Base-by-base conservation (phyloP, 2,888 invertebrate species). In the Orthonevra nobilis region DNA sequence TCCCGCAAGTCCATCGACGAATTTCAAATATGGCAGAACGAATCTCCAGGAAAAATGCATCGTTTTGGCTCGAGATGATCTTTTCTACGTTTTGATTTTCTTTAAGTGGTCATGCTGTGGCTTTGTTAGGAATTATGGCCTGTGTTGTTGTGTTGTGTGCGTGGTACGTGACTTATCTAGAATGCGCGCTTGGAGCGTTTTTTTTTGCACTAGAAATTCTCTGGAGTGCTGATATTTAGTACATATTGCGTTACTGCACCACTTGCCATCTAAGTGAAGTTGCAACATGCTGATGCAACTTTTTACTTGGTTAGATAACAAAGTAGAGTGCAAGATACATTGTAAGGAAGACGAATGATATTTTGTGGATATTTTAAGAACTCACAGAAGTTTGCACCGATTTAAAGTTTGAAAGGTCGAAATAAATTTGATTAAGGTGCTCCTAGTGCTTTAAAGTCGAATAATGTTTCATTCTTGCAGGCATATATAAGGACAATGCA, bases 41-140 rank as follows among this genome's bases (percentile, higher is more conserved):
- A 60, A 61, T 52, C 50, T n/a, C n/a, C n/a, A n/a, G 52, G 19
- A 42, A 46, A 50, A 66, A 66, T 48, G 26, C 36, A 66, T 42
- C 36, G 60, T 46, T 54, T 48, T 46, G 19, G 19, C 32, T 50
- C 48, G 34, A 40, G 48, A 58, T 38, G 42, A 58, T 69, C 30
- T 3, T 40, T 30, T 34, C 34, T 50, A 4, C 23, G 42, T 60
- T 69, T 14, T 17, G 42, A 28, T 28, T 69, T 69, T 58, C 34
- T 60, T 69, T 50, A 60, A 42, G 58, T 42, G 69, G 32, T 17
- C 6, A 20, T 15, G 40, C 12, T 20, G 30, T 17, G 19, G 56
- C 19, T 46, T 54, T 26, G 36, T 50, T 20, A 15, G 50, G 48
- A 23, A n/a, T 32, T 23, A 17, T 44, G 26, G 48, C 9, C 6